Percentiles rank a stretch among this genome's conserved stretches.
Evolutionary conservation across 2,797 vertebrate species (phyloP).

Genomic region (Malacoctenus gilli): DNA sequence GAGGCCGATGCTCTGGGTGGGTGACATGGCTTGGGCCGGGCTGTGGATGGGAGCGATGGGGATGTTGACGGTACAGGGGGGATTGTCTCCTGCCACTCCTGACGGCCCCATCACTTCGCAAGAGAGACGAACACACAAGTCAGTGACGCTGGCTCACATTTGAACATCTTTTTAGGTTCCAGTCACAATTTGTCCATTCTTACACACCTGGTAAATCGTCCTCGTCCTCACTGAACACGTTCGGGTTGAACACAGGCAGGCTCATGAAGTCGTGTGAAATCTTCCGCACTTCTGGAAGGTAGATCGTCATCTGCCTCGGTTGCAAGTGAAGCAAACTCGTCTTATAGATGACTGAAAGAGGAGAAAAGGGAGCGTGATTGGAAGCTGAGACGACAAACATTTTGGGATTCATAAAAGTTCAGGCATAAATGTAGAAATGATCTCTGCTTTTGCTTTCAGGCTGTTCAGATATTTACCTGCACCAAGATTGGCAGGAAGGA

Average conservation of each 20-base stretch:
- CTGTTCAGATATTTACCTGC: constrained; percentile 85
- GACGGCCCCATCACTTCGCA: constrained; percentile 89
- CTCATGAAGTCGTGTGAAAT: constrained; percentile 97
- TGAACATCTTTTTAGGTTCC: not conserved
- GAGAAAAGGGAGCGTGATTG: not conserved
- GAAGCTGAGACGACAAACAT: no score
- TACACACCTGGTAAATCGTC: constrained; percentile 88
- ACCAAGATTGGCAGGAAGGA: constrained; percentile 96
- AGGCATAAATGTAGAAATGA: not conserved
- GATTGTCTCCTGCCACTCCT: constrained; percentile 92
- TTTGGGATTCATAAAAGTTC: no score
- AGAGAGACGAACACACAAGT: constrained; percentile 26
- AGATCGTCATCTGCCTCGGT: constrained; percentile 98
- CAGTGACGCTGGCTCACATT: not conserved
- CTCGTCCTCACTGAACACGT: constrained; percentile 98
- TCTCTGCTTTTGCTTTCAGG: not conserved
- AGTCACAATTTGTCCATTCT: not conserved
- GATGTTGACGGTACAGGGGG: constrained; percentile 96
- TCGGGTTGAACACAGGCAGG: constrained; percentile 95
- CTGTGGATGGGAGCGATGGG: constrained; percentile 98
- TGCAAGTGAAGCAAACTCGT: constrained; percentile 98
- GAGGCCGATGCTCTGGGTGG: constrained; percentile 96
- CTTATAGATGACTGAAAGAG: constrained; percentile 95
- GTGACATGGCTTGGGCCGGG: constrained; percentile 97
- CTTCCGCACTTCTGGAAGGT: constrained; percentile 97